These are phyloP conservation scores for Crotalus tigris DNA, from an alignment of 2,113 vertebrate genomes.

Conservation along the genomic window DNA sequence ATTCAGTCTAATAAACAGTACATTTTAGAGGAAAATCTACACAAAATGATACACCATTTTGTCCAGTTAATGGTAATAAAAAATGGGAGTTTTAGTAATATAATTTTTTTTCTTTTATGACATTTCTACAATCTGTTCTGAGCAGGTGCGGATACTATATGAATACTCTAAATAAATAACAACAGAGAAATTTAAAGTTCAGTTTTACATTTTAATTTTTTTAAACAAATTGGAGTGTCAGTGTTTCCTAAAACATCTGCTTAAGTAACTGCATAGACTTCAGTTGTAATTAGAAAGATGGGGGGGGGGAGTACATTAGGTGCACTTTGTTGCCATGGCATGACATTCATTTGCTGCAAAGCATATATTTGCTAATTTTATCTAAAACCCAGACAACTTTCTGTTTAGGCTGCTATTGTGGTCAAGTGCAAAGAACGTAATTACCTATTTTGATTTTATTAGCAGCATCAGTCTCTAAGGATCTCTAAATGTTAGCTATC, in stretches of 20 bases:
- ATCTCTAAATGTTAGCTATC: slow-evolving; percentile 5
- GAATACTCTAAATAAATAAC: background rate
- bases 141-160: background rate
- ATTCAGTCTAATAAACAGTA: background rate
- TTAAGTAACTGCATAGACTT: background rate
- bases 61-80: background rate
- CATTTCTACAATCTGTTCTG: background rate
- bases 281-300: background rate
- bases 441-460: slow-evolving; percentile 19
- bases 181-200: background rate
- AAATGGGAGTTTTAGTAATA: background rate
- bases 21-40: background rate
- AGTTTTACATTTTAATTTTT: background rate
- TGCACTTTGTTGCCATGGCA: slow-evolving; percentile 3
- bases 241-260: background rate
- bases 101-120: background rate
- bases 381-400: background rate
- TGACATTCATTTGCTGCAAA: background rate
- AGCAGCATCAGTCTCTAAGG: slow-evolving; percentile 1
- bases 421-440: slow-evolving; percentile 11
- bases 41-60: background rate
- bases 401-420: background rate
- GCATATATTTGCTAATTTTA: slow-evolving; percentile 6
- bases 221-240: background rate
- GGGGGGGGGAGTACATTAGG: background rate